Conservation (phyloP, 2,888 invertebrate genomes). For the Drosophila helvetica region DNA sequence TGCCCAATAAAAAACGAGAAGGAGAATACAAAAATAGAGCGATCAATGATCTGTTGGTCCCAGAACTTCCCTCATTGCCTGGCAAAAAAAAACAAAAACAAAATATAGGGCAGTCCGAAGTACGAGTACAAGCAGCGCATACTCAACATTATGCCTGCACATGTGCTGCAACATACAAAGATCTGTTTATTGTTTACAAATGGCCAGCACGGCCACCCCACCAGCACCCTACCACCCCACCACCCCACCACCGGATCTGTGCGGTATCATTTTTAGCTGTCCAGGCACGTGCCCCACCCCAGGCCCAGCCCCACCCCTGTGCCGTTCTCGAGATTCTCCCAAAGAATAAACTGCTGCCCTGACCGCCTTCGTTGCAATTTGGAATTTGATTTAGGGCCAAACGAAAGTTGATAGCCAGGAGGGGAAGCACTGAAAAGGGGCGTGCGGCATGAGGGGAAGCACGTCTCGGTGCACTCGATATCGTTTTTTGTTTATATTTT, state of each 20-base stretch:
- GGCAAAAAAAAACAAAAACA: too few relatives aligned
- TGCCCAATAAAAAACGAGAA: too few relatives aligned
- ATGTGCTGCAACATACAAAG: constrained; percentile 49
- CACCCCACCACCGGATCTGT: background rate
- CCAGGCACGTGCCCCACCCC: constrained; percentile 35
- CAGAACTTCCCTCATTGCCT: background rate
- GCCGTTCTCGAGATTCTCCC: background rate
- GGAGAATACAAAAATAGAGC: background rate
- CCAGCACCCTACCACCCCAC: constrained; percentile 7
- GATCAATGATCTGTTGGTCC: background rate
- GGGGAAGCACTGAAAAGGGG: background rate
- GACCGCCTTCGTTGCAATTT: background rate
- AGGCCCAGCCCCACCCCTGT: background rate
- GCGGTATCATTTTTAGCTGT: constrained; percentile 29
- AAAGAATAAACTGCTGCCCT: background rate
- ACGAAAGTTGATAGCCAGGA: background rate
- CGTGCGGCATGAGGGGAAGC: background rate
- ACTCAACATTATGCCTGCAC: constrained; percentile 22
- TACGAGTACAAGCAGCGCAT: constrained; percentile 4
- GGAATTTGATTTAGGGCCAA: constrained; percentile 20
- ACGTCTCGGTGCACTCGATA: constrained; percentile 14
- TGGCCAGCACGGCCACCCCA: constrained; percentile 31
- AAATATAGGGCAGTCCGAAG: background rate
- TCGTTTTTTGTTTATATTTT: constrained; percentile 4
- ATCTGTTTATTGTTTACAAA: constrained; percentile 75